These are phyloP conservation scores for Phycodurus eques DNA, from an alignment of 2,113 vertebrate species.

Conservation along the genomic window DNA sequence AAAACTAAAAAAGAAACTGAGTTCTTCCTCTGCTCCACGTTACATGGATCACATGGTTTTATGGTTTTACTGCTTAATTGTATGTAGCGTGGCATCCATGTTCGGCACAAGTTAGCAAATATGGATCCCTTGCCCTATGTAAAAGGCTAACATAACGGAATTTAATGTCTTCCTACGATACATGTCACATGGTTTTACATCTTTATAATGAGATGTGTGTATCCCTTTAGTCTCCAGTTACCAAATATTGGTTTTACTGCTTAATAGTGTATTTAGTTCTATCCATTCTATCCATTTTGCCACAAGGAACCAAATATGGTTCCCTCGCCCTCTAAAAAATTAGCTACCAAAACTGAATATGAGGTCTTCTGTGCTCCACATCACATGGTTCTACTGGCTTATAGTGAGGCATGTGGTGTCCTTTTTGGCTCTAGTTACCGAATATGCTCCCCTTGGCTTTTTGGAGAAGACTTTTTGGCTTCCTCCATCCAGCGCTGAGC, in stretches of 20 bases:
- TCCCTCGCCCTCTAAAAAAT: too few relatives aligned
- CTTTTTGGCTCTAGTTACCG: neutral
- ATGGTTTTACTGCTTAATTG: too few relatives aligned
- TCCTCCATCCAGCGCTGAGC: constrained; percentile 54
- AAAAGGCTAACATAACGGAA: neutral
- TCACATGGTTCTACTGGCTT: too few relatives aligned
- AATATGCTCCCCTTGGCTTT: neutral
- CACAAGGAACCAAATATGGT: too few relatives aligned
- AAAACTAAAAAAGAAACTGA: too few relatives aligned
- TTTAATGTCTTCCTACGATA: neutral
- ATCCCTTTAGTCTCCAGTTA: neutral
- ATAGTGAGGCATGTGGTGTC: neutral
- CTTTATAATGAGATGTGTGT: neutral
- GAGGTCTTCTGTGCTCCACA: neutral
- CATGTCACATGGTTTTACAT: neutral
- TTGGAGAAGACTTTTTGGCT: neutral
- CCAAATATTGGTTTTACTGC: neutral
- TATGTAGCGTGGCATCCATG: too few relatives aligned
- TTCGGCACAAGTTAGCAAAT: too few relatives aligned
- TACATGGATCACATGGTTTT: too few relatives aligned
- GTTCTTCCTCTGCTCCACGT: too few relatives aligned
- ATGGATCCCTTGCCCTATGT: too few relatives aligned
- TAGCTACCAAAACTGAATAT: neutral
- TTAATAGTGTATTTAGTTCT: too few relatives aligned
- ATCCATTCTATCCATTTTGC: too few relatives aligned